Conservation (phyloP, 2,797 vertebrate species). For the Rhynchonycteris naso region DNA sequence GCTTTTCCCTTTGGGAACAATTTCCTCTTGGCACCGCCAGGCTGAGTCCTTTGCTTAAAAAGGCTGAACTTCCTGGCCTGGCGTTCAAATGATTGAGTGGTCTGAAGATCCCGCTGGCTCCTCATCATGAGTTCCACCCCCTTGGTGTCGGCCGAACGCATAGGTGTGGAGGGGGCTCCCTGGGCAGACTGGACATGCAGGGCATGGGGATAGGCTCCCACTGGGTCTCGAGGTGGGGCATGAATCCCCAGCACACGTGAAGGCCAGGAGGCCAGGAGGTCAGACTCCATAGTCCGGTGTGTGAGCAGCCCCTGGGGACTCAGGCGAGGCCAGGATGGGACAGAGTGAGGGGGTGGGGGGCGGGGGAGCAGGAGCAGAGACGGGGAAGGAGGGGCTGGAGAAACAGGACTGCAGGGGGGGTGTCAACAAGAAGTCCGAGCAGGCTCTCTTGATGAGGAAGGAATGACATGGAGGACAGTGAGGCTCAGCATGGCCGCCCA, state of each 20-base stretch:
- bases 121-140: fast-evolving
- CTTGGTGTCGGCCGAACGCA: fast-evolving
- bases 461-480: fast-evolving
- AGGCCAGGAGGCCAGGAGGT: neutral
- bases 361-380: neutral
- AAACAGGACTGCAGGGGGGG: neutral
- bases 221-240: neutral
- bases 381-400: neutral
- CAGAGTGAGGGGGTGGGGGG: neutral
- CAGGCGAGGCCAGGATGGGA: neutral
- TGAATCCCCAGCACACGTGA: neutral
- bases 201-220: fast-evolving
- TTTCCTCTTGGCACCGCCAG: neutral
- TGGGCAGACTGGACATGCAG: fast-evolving
- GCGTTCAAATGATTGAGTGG: neutral
- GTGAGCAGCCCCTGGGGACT: neutral
- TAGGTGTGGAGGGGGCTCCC: neutral
- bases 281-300: neutral
- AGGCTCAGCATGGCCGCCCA: fast-evolving
- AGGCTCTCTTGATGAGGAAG: neutral
- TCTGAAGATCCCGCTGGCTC: neutral
- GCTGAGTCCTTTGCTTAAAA: neutral
- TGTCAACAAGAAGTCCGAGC: neutral
- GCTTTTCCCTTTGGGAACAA: neutral
- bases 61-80: neutral